Percentiles rank a stretch among this genome's conserved stretches.
Conservation (phyloP, 2,113 vertebrate species). For the Passer domesticus region DNA sequence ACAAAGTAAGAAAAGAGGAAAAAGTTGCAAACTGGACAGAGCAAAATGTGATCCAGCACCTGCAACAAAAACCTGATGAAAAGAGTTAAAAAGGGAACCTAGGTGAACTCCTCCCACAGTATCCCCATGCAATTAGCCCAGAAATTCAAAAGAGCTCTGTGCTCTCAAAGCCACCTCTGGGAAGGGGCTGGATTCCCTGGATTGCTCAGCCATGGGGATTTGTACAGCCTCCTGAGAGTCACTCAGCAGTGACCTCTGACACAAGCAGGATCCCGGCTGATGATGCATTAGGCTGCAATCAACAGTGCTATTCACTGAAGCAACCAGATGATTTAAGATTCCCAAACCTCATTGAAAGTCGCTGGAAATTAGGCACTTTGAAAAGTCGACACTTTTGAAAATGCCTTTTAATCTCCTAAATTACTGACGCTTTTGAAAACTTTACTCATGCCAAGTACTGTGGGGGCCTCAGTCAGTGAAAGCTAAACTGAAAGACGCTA, state of each 20-base stretch:
- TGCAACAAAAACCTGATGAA: not conserved
- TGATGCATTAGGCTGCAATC: not conserved
- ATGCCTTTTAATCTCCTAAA: slow-evolving; percentile 51
- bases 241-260: not conserved
- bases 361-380: slow-evolving; percentile 21
- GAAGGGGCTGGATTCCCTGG: not conserved
- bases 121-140: not conserved
- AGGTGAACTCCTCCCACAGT: not conserved
- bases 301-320: slow-evolving; percentile 7
- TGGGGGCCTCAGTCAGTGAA: not conserved
- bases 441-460: slow-evolving; percentile 37
- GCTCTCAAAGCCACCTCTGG: not conserved
- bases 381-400: slow-evolving; percentile 32
- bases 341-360: slow-evolving; percentile 20
- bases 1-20: not conserved
- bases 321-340: not conserved
- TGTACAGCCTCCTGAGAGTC: not conserved
- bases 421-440: slow-evolving; percentile 41
- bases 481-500: not conserved
- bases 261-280: not conserved
- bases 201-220: not conserved
- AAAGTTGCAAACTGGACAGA: not conserved
- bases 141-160: not conserved
- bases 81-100: not conserved
- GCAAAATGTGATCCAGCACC: not conserved